Evolutionary conservation across 1,140 invertebrate genomes (phyloP).

Genomic region (Brachionus sp.): DNA sequence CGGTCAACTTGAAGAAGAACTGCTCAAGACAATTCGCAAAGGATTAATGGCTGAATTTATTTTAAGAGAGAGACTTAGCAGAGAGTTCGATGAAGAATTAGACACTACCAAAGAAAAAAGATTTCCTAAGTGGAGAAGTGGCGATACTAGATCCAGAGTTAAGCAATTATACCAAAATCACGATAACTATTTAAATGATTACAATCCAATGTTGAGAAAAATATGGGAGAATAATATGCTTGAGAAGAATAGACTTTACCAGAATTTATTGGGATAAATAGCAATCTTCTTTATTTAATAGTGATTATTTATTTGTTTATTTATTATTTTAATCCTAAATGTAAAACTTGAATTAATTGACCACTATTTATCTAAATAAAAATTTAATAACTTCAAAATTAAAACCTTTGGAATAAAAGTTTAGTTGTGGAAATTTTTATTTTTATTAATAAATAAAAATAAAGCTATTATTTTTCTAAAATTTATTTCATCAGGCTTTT

Average conservation of each 20-base stretch:
- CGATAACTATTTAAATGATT: background rate
- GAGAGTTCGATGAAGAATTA: background rate
- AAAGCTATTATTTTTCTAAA: too few relatives aligned
- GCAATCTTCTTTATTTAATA: background rate
- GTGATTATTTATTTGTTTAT: background rate
- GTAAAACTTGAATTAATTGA: background rate
- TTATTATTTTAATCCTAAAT: background rate
- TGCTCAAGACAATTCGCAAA: background rate
- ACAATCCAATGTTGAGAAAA: slow-evolving; percentile 19
- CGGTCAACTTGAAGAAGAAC: background rate
- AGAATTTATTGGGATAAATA: slow-evolving; percentile 36
- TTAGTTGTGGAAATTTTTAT: too few relatives aligned
- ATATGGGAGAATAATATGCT: slow-evolving; percentile 44
- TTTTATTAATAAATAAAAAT: background rate
- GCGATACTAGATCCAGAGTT: slow-evolving; percentile 1
- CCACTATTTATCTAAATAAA: background rate
- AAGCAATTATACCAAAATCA: slow-evolving; percentile 1
- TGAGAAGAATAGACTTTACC: slow-evolving; percentile 32
- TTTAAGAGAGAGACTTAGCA: background rate
- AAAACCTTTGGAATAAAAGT: too few relatives aligned
- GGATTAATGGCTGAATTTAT: background rate
- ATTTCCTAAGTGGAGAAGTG: slow-evolving; percentile 41
- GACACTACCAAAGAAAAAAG: slow-evolving; percentile 3
- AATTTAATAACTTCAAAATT: background rate
- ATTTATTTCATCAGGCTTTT: too few relatives aligned